These are phyloP conservation scores for Ceraclea dissimilis DNA, from an alignment of 2,888 invertebrate species.

Conservation along the genomic window DNA sequence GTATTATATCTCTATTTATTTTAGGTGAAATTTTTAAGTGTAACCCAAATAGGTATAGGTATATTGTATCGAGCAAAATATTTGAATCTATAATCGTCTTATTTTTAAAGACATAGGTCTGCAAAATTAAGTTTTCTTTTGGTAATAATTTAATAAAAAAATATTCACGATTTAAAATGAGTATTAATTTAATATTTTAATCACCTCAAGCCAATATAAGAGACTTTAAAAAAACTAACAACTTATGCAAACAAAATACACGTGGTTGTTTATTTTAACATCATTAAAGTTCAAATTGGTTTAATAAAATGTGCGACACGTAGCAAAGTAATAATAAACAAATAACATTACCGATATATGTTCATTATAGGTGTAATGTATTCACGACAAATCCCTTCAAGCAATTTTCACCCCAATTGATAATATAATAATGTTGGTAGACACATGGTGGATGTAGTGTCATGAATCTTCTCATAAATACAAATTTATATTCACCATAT, in stretches of 20 bases:
- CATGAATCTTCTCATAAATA: slow-evolving; percentile 24
- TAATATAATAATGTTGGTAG: neutral
- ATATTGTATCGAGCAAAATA: no score
- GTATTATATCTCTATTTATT: no score
- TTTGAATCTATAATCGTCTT: no score
- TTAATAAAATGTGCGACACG: neutral
- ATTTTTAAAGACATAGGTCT: no score
- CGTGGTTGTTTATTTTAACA: neutral
- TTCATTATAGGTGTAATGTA: neutral
- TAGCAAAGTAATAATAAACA: neutral
- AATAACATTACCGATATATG: neutral
- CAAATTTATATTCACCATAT: slow-evolving; percentile 25
- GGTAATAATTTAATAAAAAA: no score
- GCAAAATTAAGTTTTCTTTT: no score
- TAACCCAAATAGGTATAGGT: no score
- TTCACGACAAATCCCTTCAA: neutral
- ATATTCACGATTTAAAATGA: no score
- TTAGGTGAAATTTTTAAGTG: no score
- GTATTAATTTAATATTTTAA: no score
- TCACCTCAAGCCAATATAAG: no score
- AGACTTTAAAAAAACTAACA: no score
- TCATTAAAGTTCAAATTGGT: neutral
- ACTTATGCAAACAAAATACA: neutral
- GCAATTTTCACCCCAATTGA: slow-evolving; percentile 1
- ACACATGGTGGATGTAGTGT: slow-evolving; percentile 1